Evolutionary conservation across 1,140 invertebrate genomes (phyloP), one percentile per base, ranked within the genome.

Genomic region (Cyclina sinensis): DNA sequence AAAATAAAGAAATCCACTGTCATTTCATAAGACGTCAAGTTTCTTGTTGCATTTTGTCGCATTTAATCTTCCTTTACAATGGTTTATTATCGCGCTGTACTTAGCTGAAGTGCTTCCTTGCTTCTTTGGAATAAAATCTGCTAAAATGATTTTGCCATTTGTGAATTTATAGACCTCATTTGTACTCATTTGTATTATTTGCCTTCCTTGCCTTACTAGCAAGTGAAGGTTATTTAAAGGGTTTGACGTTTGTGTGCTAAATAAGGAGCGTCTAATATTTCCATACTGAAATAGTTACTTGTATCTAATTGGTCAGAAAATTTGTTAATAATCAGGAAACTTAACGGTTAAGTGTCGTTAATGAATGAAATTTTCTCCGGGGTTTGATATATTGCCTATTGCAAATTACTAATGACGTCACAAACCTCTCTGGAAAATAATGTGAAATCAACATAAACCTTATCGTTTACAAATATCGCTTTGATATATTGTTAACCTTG

Each of bases 221-320:
- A 1, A 4, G 4, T 18, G 3, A 2, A 24, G 7, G 24, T 24
- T 62, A 62, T 62, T n/a, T 62, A 27, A 62, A 62, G 57, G n/a
- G 57, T 62, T 21, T 27, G 57, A 27, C 57, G 27, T 62, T 62
- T 4, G 24, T 11, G 7, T 62, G n/a, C 57, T 27, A 62, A 27
- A 27, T 62, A 1, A 62, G 18, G 27, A 62, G 27, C n/a, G 24
- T 62, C 57, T 62, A 27, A 24, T 5, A 27, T 62, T 62, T 62
- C 57, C 24, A 62, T 24, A 11, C 43, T 43, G 4, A 43, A 43
- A 7, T 14, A 43, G n/a, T 62, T n/a, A 4, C 18, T 24, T 7
- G 32, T 7, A n/a, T 70, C 14, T 70, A 70, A 70, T 70, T 70
- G 65, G 65, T 70, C 27, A 35, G 32, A 18, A 70, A 70, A 37